Conservation (phyloP, 2,113 vertebrate species). For the Ctenomys sociabilis region DNA sequence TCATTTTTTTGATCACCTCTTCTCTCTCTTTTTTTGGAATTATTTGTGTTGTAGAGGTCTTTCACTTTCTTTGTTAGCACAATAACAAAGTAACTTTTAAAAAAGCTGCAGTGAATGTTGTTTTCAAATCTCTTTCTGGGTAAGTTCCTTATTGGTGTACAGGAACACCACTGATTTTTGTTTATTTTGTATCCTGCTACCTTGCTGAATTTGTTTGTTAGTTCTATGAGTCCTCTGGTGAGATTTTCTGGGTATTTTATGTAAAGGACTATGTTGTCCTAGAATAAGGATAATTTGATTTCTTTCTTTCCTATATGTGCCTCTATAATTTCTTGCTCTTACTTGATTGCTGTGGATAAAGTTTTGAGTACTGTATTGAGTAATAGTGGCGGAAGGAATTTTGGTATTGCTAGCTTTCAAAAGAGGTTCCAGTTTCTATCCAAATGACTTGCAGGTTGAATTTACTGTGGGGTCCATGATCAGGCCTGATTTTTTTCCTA, state of each 20-base stretch:
- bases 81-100: neutral
- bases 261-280: neutral
- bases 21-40: neutral
- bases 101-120: neutral
- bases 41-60: neutral
- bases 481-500: neutral
- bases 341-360: neutral
- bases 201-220: neutral
- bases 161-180: neutral
- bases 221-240: neutral
- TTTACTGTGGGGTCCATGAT: neutral
- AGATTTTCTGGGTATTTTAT: neutral
- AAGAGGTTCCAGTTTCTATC: conserved; percentile 5
- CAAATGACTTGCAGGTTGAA: neutral
- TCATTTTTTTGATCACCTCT: neutral
- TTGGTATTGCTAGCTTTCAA: neutral
- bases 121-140: neutral
- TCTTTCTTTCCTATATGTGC: neutral
- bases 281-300: neutral
- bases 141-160: neutral
- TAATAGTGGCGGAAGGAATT: neutral
- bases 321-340: neutral
- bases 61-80: neutral
- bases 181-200: neutral
- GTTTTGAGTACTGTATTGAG: neutral